phyloP scores from a whole-genome alignment of 1,140 invertebrate species.

The Drosophila nikananu region DNA sequence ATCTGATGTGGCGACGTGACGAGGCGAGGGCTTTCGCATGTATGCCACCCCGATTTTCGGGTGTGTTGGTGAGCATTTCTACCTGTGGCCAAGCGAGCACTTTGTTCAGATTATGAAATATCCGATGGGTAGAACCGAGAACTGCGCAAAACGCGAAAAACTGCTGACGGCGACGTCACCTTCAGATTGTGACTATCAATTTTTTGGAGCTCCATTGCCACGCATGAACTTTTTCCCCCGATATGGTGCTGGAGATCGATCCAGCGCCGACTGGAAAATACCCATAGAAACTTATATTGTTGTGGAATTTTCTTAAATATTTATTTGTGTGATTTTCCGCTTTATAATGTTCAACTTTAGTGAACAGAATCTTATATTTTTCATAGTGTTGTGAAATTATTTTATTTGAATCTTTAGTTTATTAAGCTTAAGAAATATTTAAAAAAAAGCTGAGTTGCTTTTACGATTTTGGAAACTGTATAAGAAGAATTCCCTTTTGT shows the following conservation, averaged over 20 bases:
- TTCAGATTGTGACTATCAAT: conserved; percentile 55
- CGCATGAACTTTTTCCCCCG: conserved; percentile 45
- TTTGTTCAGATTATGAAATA: conserved; percentile 63
- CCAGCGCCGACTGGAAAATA: conserved; percentile 29
- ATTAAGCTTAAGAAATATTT: too few species aligned
- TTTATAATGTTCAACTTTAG: not conserved
- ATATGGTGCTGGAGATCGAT: conserved; percentile 14
- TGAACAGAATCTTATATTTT: not conserved
- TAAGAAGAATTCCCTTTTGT: too few species aligned
- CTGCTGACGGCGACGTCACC: conserved; percentile 55
- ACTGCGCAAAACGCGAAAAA: conserved; percentile 59
- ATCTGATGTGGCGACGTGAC: conserved; percentile 51
- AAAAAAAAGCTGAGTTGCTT: too few species aligned
- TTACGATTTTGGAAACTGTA: too few species aligned
- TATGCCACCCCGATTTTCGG: conserved; percentile 16
- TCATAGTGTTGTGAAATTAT: conserved; percentile 1
- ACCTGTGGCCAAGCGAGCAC: conserved; percentile 30
- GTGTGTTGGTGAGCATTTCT: conserved; percentile 14
- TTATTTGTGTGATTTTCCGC: too few species aligned
- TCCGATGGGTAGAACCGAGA: conserved; percentile 29
- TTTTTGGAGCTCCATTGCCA: conserved; percentile 42
- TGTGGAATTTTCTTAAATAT: not conserved
- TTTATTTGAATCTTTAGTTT: not conserved
- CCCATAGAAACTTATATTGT: not conserved
- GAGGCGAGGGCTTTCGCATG: conserved; percentile 30